Conservation (phyloP, 30 jellyfish, hydroid and myxozoan genomes). For the Aurelia aurita region DNA sequence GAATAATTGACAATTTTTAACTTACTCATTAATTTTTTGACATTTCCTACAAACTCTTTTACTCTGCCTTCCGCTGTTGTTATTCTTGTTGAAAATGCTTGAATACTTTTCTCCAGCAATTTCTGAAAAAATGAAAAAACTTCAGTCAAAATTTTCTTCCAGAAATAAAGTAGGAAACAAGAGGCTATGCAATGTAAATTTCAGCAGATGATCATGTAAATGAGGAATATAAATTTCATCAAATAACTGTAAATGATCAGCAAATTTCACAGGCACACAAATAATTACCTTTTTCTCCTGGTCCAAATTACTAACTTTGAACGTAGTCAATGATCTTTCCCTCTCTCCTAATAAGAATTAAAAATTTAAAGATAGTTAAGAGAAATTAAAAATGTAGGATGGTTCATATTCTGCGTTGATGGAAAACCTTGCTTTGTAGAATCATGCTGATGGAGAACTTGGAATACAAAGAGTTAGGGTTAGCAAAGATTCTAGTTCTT, state of each 20-base stretch:
- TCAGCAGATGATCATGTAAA: too few species aligned
- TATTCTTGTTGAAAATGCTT: slow-evolving; percentile 31
- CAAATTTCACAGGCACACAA: not conserved
- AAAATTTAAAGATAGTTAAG: not conserved
- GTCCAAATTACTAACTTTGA: slow-evolving; percentile 16
- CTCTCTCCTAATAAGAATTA: slow-evolving; percentile 10
- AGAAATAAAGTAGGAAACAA: too few species aligned
- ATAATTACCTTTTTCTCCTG: slow-evolving; percentile 15
- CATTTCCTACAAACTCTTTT: slow-evolving; percentile 31
- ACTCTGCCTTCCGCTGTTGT: slow-evolving; percentile 35
- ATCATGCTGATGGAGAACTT: too few species aligned
- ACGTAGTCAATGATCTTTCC: not conserved
- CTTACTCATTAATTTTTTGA: slow-evolving; percentile 54
- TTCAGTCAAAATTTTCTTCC: too few species aligned
- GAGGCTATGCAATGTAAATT: too few species aligned
- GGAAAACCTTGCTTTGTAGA: too few species aligned
- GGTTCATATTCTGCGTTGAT: too few species aligned
- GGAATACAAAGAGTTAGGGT: too few species aligned
- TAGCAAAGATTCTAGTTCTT: too few species aligned
- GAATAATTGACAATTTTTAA: not conserved
- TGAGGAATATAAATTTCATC: too few species aligned
- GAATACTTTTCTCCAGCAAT: slow-evolving; percentile 33
- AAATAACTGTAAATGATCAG: too few species aligned
- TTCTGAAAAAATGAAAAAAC: not conserved
- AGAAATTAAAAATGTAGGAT: not conserved